Evolutionary conservation across 2,888 invertebrate genomes (phyloP).

Genomic region (Eledona agricola): DNA sequence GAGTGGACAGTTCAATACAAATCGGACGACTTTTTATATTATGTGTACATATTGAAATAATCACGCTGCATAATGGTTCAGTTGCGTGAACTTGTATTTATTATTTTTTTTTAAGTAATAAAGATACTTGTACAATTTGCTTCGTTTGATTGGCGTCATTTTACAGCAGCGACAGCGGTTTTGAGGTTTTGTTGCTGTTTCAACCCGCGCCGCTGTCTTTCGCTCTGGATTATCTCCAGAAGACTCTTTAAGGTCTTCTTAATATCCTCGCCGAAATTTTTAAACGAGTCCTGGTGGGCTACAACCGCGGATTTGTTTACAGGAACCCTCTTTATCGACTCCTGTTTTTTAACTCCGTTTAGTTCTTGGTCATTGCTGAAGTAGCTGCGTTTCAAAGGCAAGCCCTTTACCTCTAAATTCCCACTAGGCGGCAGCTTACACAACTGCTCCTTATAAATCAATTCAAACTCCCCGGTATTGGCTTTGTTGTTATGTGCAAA

Average conservation of each 20-base stretch:
- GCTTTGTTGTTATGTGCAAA: conserved; percentile 59
- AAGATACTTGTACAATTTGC: background rate
- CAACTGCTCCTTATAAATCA: conserved; percentile 50
- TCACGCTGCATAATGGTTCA: conserved; percentile 13
- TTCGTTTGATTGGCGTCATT: background rate
- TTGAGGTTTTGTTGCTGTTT: conserved; percentile 4
- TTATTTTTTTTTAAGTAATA: conserved; percentile 6
- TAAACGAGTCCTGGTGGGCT: conserved; percentile 42
- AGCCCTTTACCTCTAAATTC: conserved; percentile 33
- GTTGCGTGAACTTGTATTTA: conserved; percentile 16
- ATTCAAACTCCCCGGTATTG: conserved; percentile 69
- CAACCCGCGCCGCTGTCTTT: conserved; percentile 33
- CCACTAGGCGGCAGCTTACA: conserved; percentile 6
- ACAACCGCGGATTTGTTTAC: background rate
- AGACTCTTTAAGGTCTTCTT: conserved; percentile 44
- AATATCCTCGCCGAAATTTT: conserved; percentile 46
- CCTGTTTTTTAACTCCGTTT: background rate
- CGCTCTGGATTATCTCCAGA: conserved; percentile 43
- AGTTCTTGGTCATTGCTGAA: conserved; percentile 42
- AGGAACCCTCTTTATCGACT: background rate
- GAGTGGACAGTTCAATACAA: conserved; percentile 19
- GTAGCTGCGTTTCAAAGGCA: conserved; percentile 38
- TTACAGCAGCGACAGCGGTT: too few relatives aligned
- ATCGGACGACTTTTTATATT: conserved; percentile 19
- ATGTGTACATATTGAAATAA: conserved; percentile 23